These are phyloP conservation scores for Apus apus DNA, from an alignment of 2,113 vertebrate genomes.

Conservation along the genomic window DNA sequence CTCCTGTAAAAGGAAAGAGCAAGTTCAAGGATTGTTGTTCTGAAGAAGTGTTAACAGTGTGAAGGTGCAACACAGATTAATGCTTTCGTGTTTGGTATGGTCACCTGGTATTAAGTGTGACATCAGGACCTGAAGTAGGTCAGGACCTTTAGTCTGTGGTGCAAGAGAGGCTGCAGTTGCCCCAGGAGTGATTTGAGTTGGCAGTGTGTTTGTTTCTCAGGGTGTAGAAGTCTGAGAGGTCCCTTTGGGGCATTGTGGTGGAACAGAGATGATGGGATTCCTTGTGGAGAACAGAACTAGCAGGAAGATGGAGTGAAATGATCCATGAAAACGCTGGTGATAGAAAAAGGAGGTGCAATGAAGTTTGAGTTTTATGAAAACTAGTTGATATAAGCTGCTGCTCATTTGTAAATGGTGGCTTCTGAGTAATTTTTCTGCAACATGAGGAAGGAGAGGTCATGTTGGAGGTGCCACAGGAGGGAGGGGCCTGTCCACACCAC, in stretches of 20 bases:
- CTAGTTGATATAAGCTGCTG: not conserved
- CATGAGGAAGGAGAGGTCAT: not conserved
- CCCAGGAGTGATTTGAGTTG: not conserved
- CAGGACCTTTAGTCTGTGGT: not conserved
- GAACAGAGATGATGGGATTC: not conserved
- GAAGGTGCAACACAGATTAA: not conserved
- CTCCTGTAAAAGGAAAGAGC: not conserved
- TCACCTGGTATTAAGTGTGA: not conserved
- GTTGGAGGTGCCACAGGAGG: not conserved
- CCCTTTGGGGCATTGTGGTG: not conserved
- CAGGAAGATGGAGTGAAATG: not conserved
- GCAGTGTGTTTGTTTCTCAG: not conserved
- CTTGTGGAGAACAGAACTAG: not conserved
- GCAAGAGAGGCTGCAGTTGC: not conserved
- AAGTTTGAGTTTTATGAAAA: not conserved
- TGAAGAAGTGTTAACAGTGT: not conserved
- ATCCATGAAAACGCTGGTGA: not conserved
- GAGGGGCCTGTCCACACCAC: not conserved
- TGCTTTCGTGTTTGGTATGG: not conserved
- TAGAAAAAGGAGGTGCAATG: not conserved
- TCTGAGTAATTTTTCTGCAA: not conserved
- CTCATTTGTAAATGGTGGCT: not conserved
- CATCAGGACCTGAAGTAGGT: not conserved
- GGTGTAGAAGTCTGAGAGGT: not conserved
- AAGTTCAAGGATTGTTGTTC: not conserved